Evolutionary conservation across 2,888 invertebrate genomes (phyloP).

Genomic region (Noctua janthe): DNA sequence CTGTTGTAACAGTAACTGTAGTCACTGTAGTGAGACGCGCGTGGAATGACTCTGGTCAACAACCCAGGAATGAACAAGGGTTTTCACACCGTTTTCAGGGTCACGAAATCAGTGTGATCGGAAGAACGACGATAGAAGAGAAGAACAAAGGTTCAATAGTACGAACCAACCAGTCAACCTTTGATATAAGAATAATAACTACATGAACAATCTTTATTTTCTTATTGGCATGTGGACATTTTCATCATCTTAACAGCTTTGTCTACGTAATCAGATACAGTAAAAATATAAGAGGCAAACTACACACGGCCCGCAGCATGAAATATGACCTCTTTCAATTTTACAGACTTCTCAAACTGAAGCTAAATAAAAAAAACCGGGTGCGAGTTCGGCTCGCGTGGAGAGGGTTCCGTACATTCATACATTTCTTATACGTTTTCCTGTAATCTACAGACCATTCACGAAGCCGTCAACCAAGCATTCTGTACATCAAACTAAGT

Average conservation of each 20-base stretch:
- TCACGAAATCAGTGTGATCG: neutral
- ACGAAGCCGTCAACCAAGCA: too few relatives aligned
- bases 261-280: neutral
- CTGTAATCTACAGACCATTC: too few relatives aligned
- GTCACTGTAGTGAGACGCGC: neutral
- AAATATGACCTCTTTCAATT: neutral
- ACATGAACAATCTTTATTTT: neutral
- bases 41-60: conserved; percentile 3
- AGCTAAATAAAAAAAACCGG: neutral
- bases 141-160: neutral
- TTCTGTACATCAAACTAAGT: too few relatives aligned
- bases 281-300: neutral
- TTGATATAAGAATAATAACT: neutral
- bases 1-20: neutral
- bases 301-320: neutral
- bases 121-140: neutral
- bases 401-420: too few relatives aligned
- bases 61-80: conserved; percentile 1
- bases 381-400: too few relatives aligned
- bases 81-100: neutral
- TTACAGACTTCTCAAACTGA: conserved; percentile 9
- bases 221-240: neutral
- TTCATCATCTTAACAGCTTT: neutral
- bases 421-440: too few relatives aligned
- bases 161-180: neutral